Percentiles rank a stretch among this genome's conserved stretches.
Evolutionary conservation across 2,113 vertebrate species (phyloP).

Genomic region (Cercocebus atys): DNA sequence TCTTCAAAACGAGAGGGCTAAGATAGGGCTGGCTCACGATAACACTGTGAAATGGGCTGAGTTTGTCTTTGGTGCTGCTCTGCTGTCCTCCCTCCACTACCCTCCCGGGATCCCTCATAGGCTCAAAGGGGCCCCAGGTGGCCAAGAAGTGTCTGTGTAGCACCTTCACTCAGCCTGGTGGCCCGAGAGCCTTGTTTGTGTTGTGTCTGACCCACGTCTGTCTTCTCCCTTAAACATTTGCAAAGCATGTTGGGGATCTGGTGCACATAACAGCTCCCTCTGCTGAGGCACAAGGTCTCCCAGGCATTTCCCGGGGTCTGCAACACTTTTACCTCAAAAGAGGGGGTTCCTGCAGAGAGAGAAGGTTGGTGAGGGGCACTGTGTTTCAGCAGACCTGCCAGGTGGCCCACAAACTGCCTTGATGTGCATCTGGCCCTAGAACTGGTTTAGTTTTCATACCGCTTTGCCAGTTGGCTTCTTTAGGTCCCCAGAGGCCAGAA

Average conservation of each 20-base stretch:
- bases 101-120: background rate
- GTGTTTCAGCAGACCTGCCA: too few relatives aligned
- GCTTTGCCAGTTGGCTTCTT: background rate
- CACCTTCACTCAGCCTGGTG: background rate
- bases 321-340: background rate
- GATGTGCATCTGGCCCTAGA: too few relatives aligned
- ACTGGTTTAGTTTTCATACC: background rate
- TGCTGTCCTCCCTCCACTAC: background rate
- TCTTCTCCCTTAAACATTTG: background rate
- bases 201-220: background rate
- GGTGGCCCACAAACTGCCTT: accelerated
- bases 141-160: background rate
- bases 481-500: background rate
- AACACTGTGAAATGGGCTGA: background rate
- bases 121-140: background rate
- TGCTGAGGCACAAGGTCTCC: background rate
- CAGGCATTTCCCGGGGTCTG: background rate
- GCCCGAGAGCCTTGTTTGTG: background rate
- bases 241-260: background rate
- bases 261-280: accelerated
- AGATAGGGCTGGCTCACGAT: background rate
- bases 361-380: background rate
- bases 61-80: background rate
- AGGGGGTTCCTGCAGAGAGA: background rate
- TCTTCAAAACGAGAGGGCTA: background rate